A percentile compares a stretch with the other conserved stretches of the same genome.
Conservation (phyloP, 2,888 invertebrate genomes). For the Cremastobaeus sp. region DNA sequence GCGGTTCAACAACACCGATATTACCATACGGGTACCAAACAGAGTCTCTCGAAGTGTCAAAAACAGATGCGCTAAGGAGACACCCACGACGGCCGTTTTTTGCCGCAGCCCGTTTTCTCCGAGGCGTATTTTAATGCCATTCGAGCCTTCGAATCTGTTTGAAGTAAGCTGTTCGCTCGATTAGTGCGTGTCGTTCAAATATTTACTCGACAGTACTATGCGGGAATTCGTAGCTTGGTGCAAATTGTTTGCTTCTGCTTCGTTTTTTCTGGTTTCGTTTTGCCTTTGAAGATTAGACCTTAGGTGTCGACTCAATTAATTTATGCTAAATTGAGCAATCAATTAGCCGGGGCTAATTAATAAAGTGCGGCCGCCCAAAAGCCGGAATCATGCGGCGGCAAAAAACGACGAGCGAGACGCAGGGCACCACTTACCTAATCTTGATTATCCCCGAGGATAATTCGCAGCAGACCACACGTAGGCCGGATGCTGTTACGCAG, state of each 20-base stretch:
- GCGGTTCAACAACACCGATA: conserved; percentile 70
- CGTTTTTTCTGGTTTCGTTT: neutral
- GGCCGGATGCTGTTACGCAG: conserved; percentile 49
- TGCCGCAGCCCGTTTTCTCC: conserved; percentile 5
- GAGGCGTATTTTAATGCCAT: too few species aligned
- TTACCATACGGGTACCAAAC: conserved; percentile 66
- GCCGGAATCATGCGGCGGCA: neutral
- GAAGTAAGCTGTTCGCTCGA: conserved; percentile 3
- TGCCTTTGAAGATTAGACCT: too few species aligned
- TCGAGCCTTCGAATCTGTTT: conserved; percentile 12
- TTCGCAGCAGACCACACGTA: conserved; percentile 48
- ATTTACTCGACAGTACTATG: conserved; percentile 20
- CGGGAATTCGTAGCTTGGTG: too few species aligned
- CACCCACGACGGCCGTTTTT: conserved; percentile 29
- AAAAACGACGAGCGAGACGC: conserved; percentile 17
- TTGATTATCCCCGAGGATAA: conserved; percentile 55
- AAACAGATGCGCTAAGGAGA: conserved; percentile 39
- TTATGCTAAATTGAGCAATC: too few species aligned
- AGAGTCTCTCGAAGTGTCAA: conserved; percentile 57
- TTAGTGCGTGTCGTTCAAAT: conserved; percentile 14
- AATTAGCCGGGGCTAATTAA: neutral
- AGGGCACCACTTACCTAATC: conserved; percentile 52
- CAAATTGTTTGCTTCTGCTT: too few species aligned
- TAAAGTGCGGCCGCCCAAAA: too few species aligned
- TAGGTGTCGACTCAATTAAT: too few species aligned